Base-by-base conservation (phyloP, 2,797 vertebrate genomes). In the Anableps anableps region DNA sequence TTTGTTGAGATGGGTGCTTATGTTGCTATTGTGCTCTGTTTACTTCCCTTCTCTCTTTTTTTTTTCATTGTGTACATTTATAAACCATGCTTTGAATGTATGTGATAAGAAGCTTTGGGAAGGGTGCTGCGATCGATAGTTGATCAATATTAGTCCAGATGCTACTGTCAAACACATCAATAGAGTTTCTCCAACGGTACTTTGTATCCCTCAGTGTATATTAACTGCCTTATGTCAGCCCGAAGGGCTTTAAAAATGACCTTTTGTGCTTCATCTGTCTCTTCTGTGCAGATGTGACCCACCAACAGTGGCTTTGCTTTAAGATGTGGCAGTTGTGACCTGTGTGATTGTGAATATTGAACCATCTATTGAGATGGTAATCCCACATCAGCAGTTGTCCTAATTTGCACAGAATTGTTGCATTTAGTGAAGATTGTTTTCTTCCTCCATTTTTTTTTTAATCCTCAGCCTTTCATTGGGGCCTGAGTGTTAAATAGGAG, bases 131-230 rank as follows among this genome's bases (percentile, higher is more conserved):
- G 78, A 80, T 96, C 95, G 89, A 96, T 96, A 94, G 26, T 77
- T 81, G 88, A 94, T 95, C 95, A 94, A 95, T 95, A 95, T 76
- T 47, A 86, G 85, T 85, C 89, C 94, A 95, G 93, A 95, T 94
- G 93, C 90, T 85, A 85, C 93, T 83, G 90, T 94, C 94, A 94
- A 93, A 94, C 91, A 91, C 93, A 91, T 95, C 93, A 92, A 95
- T 95, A 91, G 87, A 92, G 86, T 90, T 94, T 89, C 93, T 91
- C 88, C 87, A 89, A 84, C 74, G 74, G 88, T 82, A 81, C 74
- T 87, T 93, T 92, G 90, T 88, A 84, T 89, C 88, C 84, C 83
- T 86, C 80, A 50, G 86, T 78, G 74, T 88, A 85, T 83, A 90
- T 93, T 88, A 94, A 92, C 83, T 68, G 89, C 88, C 89, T 90